Percentiles rank a stretch among this genome's conserved stretches.
phyloP scores from a whole-genome alignment of 2,113 vertebrate species.

The Indri indri region DNA sequence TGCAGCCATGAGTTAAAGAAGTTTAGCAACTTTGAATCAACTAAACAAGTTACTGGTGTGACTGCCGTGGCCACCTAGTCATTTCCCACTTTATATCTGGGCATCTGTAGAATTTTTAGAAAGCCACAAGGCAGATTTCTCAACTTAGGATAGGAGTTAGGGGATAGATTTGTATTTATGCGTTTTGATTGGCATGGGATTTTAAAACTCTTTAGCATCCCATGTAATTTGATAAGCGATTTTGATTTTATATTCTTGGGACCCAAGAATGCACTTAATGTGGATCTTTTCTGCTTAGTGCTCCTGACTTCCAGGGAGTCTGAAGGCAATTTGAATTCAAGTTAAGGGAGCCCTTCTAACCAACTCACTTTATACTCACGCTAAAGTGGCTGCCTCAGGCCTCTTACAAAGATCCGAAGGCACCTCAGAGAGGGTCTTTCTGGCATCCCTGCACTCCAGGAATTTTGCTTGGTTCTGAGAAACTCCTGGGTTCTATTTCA shows the following conservation, averaged over 20 bases:
- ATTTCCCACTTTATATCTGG: neutral
- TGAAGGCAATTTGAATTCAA: neutral
- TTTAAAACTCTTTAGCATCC: neutral
- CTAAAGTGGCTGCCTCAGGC: neutral
- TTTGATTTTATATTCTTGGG: constrained; percentile 7
- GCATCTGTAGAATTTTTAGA: neutral
- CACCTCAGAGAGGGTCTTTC: neutral
- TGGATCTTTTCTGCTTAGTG: neutral
- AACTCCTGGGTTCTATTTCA: neutral
- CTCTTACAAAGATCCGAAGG: neutral
- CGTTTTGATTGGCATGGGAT: neutral
- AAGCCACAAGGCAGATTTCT: neutral
- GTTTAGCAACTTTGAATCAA: neutral
- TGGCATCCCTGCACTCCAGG: neutral
- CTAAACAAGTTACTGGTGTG: neutral
- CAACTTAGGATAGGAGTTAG: neutral
- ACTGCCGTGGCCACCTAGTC: neutral
- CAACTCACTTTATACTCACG: neutral
- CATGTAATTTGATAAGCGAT: neutral
- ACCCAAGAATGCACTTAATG: neutral
- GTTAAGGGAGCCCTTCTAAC: neutral
- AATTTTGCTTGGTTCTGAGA: constrained; percentile 8
- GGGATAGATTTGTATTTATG: neutral
- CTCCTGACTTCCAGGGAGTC: neutral
- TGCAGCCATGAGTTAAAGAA: neutral